A percentile compares a stretch with the other conserved stretches of the same genome.
Evolutionary conservation across 1,140 invertebrate species (phyloP).

Genomic region (Drosophila rhopaloa): DNA sequence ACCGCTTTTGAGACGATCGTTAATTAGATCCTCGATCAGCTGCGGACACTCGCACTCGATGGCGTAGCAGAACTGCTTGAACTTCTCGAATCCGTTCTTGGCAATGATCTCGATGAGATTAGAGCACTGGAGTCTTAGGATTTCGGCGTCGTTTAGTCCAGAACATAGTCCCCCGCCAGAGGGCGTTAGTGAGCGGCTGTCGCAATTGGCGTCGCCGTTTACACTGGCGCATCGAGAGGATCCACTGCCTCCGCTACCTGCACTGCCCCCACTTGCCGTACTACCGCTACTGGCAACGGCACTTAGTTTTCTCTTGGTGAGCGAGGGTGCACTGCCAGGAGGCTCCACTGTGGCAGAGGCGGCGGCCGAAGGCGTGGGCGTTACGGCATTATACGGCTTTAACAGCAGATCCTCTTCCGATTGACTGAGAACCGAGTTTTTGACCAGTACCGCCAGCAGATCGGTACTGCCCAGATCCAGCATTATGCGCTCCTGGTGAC

Average conservation of each 20-base stretch:
- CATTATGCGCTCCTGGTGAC: slow-evolving; percentile 82
- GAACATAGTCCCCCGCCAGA: slow-evolving; percentile 46
- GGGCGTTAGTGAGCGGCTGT: slow-evolving; percentile 77
- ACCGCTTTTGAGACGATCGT: slow-evolving; percentile 84
- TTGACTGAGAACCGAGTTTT: slow-evolving; percentile 79
- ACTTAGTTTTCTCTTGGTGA: slow-evolving; percentile 75
- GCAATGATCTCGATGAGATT: slow-evolving; percentile 86
- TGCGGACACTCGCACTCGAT: slow-evolving; percentile 86
- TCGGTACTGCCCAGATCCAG: slow-evolving; percentile 78
- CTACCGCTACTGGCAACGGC: slow-evolving; percentile 73
- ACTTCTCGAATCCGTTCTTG: slow-evolving; percentile 86
- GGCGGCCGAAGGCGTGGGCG: slow-evolving; percentile 19
- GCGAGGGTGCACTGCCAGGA: slow-evolving; percentile 69
- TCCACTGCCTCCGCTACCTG: slow-evolving; percentile 63
- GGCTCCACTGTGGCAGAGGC: slow-evolving; percentile 26
- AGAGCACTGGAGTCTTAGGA: slow-evolving; percentile 71
- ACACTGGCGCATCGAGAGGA: slow-evolving; percentile 77
- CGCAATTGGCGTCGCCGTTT: slow-evolving; percentile 72
- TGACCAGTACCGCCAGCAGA: slow-evolving; percentile 78
- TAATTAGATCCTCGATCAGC: slow-evolving; percentile 85
- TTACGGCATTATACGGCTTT: slow-evolving; percentile 55
- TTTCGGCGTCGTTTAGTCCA: slow-evolving; percentile 72
- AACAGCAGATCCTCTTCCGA: slow-evolving; percentile 79
- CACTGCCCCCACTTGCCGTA: slow-evolving; percentile 56
- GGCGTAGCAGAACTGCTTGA: slow-evolving; percentile 86